Base-by-base conservation (phyloP, 1,140 invertebrate genomes). In the Drosophila bocki region DNA sequence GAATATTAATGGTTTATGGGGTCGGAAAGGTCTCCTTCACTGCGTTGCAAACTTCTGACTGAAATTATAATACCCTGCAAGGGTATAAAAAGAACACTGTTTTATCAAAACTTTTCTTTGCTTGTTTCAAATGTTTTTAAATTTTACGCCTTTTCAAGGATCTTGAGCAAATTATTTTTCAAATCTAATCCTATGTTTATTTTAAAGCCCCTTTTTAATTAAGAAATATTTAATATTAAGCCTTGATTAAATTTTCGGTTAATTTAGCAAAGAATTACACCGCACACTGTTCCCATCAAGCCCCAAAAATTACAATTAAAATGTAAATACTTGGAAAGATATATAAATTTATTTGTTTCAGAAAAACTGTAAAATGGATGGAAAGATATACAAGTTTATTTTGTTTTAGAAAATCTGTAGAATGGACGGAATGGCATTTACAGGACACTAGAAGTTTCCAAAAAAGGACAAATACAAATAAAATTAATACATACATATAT, bases 341-440 rank as follows among this genome's bases (percentile, higher is more conserved):
- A 71, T 29, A 29, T 47, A 44, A 19, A 37, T 65, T 79, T 65
- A 60, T 84, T 70, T 53, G 47, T 67, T 65, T 56, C 54, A 59
- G 67, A 67, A 53, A 47, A 32, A 65, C 64, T 80, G 44, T 77
- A 76, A 60, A 80, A 53, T 80, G 74, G 77, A 84, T 42, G 60
- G 60, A 78, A 59, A 29, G 5, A 29, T 6, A 6, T 29, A 29
- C 42, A 47, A 22, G 32, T 68, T 81, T 67, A 62, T 87, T 87
- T 72, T 57, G 47, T 65, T 70, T 59, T 53, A 58, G 69, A 65
- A 57, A 50, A 33, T 72, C 62, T 80, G 53, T 80, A 75, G 71
- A 82, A 57, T 82, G 75, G 75, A 87, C 48, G 62, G 62, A 80
- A 61, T 72, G 77, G 54, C 48, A 81, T 80, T 80, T 26, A 77